A percentile compares a stretch with the other conserved stretches of the same genome.
phyloP scores from a whole-genome alignment of 2,797 vertebrate genomes.

The Chrysocyon brachyurus region DNA sequence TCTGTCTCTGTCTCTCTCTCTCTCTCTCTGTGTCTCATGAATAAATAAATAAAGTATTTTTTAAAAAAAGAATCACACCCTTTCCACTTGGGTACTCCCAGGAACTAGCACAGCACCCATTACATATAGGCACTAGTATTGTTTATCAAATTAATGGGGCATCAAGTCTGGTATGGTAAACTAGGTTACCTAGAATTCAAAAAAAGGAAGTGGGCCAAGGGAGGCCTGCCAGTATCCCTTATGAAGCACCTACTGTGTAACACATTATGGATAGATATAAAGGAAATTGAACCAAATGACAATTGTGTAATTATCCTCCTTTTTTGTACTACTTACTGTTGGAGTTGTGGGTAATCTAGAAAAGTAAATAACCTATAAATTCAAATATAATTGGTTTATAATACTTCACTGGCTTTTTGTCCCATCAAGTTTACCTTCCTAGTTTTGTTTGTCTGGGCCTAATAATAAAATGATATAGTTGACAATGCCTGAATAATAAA shows the following conservation, averaged over 20 bases:
- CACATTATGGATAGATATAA: constrained; percentile 49
- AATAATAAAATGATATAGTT: constrained; percentile 62
- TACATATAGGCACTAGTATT: not conserved
- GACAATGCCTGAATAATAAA: constrained; percentile 44
- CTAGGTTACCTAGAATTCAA: constrained; percentile 35
- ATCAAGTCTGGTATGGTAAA: not conserved
- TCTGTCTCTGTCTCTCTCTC: too few species aligned
- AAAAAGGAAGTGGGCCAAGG: not conserved
- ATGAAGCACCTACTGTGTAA: constrained; percentile 37
- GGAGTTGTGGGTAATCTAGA: constrained; percentile 29
- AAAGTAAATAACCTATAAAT: constrained; percentile 38
- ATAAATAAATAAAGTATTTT: too few species aligned
- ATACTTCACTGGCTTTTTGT: constrained; percentile 25
- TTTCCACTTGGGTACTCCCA: constrained; percentile 27
- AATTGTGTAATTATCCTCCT: not conserved
- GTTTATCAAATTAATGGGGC: constrained; percentile 24
- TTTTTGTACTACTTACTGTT: constrained; percentile 25
- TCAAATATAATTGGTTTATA: constrained; percentile 32
- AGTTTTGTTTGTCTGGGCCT: constrained; percentile 13
- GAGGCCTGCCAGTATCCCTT: constrained; percentile 9
- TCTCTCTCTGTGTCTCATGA: too few species aligned
- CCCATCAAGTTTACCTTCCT: constrained; percentile 43
- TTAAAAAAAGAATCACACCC: not conserved
- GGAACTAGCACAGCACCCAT: not conserved
- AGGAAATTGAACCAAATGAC: constrained; percentile 25